Evolutionary conservation across 2,113 vertebrate species (phyloP), one percentile per base, ranked within the genome.

Genomic region (Heterotilapia buettikoferi): DNA sequence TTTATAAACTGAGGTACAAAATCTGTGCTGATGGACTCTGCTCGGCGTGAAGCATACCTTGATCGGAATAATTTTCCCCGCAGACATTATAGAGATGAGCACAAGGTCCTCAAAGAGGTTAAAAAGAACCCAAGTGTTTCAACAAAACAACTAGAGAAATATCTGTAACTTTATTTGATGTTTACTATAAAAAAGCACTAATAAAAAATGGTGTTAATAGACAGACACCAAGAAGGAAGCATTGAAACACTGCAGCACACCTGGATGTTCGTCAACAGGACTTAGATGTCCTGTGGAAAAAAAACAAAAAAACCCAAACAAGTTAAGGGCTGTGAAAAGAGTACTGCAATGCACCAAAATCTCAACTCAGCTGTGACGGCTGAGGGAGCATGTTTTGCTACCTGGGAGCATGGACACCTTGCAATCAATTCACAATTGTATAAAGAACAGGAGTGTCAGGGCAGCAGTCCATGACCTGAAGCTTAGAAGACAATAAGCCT

Each of bases 251-350:
- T 26, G 13, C 66, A 43, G n/a, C 38, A 71, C 66, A 31, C 16
- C 24, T n/a, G 45, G 43, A 29, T 76, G 71, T 47, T 76, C 1
- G 1, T 76, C 24, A 76, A 47, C 71, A 12, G 57, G 29, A 61
- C 57, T 61, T 61, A 19, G 57, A 33, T 31, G 45, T 78, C 43
- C 26, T 78, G 26, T 52, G 26, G 16, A 78, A 11, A 31, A 50
- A 26, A 3, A 47, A 45, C 24, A 12, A 10, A 2, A n/a, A 50
- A 19, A 78, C 24, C n/a, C n/a, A n/a, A n/a, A 0, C 26, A 31
- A 56, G 45, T 78, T 52, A 31, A 78, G 16, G 45, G 16, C 26
- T 78, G 16, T 50, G 6, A 78, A 52, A 78, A 50, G 26, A 52
- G 26, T 31, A 78, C 45, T 78, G 73, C 73, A 78, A 19, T 78